Evolutionary conservation across 2,888 invertebrate genomes (phyloP).

Genomic region (Machimus rusticus): DNA sequence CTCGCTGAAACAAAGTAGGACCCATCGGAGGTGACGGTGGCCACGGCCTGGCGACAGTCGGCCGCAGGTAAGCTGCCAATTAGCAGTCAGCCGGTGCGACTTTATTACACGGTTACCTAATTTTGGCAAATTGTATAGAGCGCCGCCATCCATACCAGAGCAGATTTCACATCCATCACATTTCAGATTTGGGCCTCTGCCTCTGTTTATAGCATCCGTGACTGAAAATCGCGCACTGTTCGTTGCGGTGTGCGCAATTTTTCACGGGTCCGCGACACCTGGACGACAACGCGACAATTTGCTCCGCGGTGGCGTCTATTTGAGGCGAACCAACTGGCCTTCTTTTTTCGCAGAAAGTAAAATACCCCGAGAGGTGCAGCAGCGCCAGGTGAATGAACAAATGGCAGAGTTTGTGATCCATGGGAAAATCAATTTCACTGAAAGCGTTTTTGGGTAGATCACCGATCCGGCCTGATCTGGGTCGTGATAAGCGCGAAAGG

Average conservation of each 20-base stretch:
- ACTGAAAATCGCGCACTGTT: background rate
- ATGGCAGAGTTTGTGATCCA: background rate
- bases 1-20: background rate
- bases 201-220: conserved; percentile 6
- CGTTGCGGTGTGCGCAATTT: background rate
- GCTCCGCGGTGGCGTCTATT: background rate
- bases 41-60: background rate
- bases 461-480: background rate
- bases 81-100: background rate
- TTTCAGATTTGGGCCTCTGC: background rate
- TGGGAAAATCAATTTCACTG: background rate
- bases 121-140: conserved; percentile 11
- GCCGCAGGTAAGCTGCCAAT: background rate
- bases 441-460: background rate
- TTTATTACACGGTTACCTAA: conserved; percentile 27
- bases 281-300: background rate
- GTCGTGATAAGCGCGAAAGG: background rate
- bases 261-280: background rate
- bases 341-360: background rate
- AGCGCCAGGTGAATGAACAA: background rate
- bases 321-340: background rate
- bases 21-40: background rate
- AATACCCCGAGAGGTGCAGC: background rate
- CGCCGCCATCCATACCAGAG: background rate
- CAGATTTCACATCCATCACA: conserved; percentile 8